A percentile compares a stretch with the other conserved stretches of the same genome.
These are phyloP conservation scores for Leptocoma aspasia DNA, from an alignment of 2,113 vertebrate species.

Conservation along the genomic window DNA sequence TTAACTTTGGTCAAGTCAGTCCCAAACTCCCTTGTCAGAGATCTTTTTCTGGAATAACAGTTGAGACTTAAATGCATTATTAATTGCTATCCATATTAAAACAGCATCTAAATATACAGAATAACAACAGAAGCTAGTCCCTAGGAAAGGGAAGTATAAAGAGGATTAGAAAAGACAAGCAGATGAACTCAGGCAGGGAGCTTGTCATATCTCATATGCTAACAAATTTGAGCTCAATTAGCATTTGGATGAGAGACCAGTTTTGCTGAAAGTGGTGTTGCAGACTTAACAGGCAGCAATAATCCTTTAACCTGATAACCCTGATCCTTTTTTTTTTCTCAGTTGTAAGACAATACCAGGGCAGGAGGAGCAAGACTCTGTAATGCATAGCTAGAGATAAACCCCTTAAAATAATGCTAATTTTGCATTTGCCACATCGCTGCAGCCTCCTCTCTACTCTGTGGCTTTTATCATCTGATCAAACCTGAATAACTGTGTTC, in stretches of 20 bases:
- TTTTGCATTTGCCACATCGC: background rate
- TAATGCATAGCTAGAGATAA: background rate
- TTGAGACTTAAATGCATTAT: background rate
- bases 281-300: background rate
- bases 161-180: conserved; percentile 53
- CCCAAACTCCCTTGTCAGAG: background rate
- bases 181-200: conserved; percentile 36
- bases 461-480: background rate
- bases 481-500: background rate
- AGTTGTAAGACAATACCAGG: background rate
- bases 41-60: background rate
- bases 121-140: background rate
- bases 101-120: background rate
- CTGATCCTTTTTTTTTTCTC: background rate
- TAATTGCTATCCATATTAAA: conserved; percentile 1
- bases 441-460: background rate
- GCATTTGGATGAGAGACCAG: conserved; percentile 23
- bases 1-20: background rate
- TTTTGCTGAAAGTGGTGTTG: conserved; percentile 20
- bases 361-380: background rate
- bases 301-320: background rate
- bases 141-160: background rate
- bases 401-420: background rate
- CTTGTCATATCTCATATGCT: conserved; percentile 47
- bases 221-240: conserved; percentile 47